Evolutionary conservation across 2,888 invertebrate genomes (phyloP), one percentile per base, ranked within the genome.

Genomic region (Endotricha flammealis): DNA sequence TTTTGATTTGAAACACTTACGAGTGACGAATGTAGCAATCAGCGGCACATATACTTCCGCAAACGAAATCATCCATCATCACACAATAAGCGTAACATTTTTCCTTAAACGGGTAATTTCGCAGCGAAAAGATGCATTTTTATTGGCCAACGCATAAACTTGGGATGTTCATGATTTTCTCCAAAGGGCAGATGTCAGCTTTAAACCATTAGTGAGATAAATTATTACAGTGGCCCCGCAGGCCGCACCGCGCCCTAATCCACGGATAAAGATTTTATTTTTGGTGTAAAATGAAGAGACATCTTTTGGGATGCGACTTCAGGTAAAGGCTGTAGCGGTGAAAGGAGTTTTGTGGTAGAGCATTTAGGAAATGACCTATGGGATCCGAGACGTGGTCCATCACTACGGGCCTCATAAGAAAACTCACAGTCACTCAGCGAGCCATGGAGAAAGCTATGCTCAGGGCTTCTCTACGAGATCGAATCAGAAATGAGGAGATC

Each of bases 131-230:
- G 53, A 54, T 58, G 62, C 57, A 57, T 59, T 58, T 57, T 57
- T 47, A 46, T 46, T 42, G 38, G 42, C 12, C 42, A 42, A 43
- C 46, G 50, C 58, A 57, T 58, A 60, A 55, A 56, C 50, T 44
- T 7, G 12, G 25, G 32, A 40, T 45, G 53, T 53, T 54, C 59
- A 57, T 56, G 64, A 57, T 58, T 60, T 53, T 54, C 66, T 67
- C 66, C 60, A 70, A 71, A 76, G 74, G 74, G 73, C 73, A 74
- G 73, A 77, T 67, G 78, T 77, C 77, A 71, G 74, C 68, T 75
- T 73, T 77, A 69, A 79, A 70, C 78, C 78, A 78, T 80, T 80
- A 78, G 71, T 61, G 66, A 69, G 73, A 71, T 78, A 76, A 80
- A 75, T 77, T 75, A 75, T 73, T 63, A 67, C 64, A 45, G 44